Evolutionary conservation across 2,888 invertebrate species (phyloP).

Genomic region (Agrotis segetum): DNA sequence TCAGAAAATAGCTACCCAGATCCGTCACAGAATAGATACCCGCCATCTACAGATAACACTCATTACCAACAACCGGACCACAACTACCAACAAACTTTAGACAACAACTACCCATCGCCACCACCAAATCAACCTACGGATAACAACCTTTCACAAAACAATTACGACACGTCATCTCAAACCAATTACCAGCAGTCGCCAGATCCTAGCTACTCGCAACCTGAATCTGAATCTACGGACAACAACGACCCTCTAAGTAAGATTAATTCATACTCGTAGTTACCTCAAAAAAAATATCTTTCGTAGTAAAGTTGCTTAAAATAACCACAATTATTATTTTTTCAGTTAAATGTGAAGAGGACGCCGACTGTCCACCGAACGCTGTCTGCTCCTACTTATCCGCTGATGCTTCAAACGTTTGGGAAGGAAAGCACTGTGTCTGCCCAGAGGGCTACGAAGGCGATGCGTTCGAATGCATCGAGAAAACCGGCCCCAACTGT

Average conservation of each 20-base stretch:
- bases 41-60: slow-evolving; percentile 31
- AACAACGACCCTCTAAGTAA: slow-evolving; percentile 75
- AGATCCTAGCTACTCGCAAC: slow-evolving; percentile 43
- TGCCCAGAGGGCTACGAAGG: slow-evolving; percentile 97
- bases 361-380: slow-evolving; percentile 95
- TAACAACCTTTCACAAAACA: slow-evolving; percentile 38
- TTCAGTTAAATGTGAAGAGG: slow-evolving; percentile 93
- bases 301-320: neutral
- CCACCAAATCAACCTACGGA: slow-evolving; percentile 47
- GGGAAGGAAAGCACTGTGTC: slow-evolving; percentile 90
- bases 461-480: slow-evolving; percentile 94
- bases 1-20: slow-evolving; percentile 23
- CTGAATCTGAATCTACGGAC: slow-evolving; percentile 50
- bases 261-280: slow-evolving; percentile 46
- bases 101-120: slow-evolving; percentile 56
- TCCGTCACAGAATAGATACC: slow-evolving; percentile 23
- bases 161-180: slow-evolving; percentile 25
- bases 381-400: slow-evolving; percentile 93
- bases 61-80: slow-evolving; percentile 48
- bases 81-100: slow-evolving; percentile 49
- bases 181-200: slow-evolving; percentile 32
- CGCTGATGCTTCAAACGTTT: slow-evolving; percentile 77
- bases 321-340: slow-evolving; percentile 66
- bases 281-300: neutral
- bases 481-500: slow-evolving; percentile 80